Evolutionary conservation across 2,797 vertebrate genomes (phyloP), one percentile per base, ranked within the genome.

Genomic region (Dallia pectoralis): DNA sequence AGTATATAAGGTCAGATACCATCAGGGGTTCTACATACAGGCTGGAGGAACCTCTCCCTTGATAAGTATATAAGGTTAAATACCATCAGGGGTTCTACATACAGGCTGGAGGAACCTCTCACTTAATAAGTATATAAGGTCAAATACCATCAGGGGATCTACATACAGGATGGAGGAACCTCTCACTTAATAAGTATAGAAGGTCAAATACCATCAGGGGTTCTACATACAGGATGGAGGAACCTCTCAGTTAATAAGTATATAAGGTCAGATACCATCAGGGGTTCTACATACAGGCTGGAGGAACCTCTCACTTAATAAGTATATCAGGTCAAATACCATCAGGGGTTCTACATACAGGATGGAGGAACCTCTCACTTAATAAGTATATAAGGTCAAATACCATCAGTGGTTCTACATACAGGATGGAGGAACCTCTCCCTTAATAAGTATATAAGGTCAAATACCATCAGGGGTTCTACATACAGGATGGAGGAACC

Each of bases 211-310:
- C 22, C 22, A 59, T 22, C 53, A 59, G 22, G 53, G 36, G 36
- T 18, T 16, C 15, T 3, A n/a, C 16, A 14, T 22, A 19, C 7
- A 3, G 30, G 18, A 65, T 15, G 4, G 22, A 0, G 25, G 22
- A 14, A 8, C 19, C 62, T 64, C 27, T 33, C 62, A n/a, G n/a
- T n/a, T 49, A 15, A 8, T 7, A 15, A 7, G 49, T 71, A 62
- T 2, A 67, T n/a, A 53, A 70, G 72, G 67, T 73, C 48, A 29
- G 16, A 40, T 8, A 15, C 71, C 72, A 30, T 36, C 74, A 73
- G 63, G 75, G n/a, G n/a, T n/a, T n/a, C n/a, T n/a, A 47, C 72
- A 78, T 68, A 36, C 65, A 74, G 73, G 74, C 11, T 72, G n/a
- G n/a, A n/a, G n/a, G n/a, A n/a, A n/a, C n/a, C n/a, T n/a, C n/a